Evolutionary conservation across 2,888 invertebrate species (phyloP).

Genomic region (Drosophila algonquin): DNA sequence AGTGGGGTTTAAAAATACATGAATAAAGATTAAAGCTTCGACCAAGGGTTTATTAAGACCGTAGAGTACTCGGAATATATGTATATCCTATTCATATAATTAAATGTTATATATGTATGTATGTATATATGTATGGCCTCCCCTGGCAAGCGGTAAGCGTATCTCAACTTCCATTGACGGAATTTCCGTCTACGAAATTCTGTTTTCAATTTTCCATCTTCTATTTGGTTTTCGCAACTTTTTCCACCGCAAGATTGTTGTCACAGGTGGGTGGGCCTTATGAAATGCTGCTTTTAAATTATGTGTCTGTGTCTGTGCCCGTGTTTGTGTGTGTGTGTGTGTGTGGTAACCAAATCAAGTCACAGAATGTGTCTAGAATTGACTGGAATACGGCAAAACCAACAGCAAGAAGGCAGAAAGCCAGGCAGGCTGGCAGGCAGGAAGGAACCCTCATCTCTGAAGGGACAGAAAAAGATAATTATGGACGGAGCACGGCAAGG

Average conservation of each 20-base stretch:
- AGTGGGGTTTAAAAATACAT: background rate
- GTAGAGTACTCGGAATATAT: background rate
- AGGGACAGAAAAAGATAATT: constrained; percentile 41
- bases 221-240: constrained; percentile 32
- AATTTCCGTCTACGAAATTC: background rate
- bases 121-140: no score
- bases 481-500: constrained; percentile 14
- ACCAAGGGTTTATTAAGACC: background rate
- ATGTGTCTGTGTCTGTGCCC: background rate
- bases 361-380: constrained; percentile 41
- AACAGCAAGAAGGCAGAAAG: background rate
- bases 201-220: constrained; percentile 36
- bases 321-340: constrained; percentile 2
- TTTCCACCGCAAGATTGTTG: constrained; percentile 36
- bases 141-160: constrained; percentile 12
- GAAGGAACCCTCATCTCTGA: constrained; percentile 26
- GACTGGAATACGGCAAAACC: constrained; percentile 14
- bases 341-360: constrained; percentile 42
- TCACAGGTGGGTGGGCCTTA: constrained; percentile 41
- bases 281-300: constrained; percentile 39
- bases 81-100: no score
- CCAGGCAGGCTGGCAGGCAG: background rate
- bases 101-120: background rate
- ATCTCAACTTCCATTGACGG: constrained; percentile 12
- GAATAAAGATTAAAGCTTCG: background rate